phyloP scores from a whole-genome alignment of 2,797 vertebrate species.

The Neosilurus hyrtlii region DNA sequence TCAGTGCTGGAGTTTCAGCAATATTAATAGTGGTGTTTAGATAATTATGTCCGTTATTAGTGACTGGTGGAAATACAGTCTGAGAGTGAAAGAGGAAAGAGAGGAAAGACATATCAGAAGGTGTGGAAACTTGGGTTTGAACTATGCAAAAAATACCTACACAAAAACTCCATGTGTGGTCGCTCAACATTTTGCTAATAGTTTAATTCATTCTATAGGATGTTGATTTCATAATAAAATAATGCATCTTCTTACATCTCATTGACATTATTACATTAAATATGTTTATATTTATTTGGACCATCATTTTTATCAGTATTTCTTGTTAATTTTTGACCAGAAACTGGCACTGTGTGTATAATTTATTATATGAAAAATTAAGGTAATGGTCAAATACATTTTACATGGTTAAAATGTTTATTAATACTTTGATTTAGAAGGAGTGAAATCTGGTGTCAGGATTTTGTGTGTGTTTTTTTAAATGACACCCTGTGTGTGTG shows the following conservation, averaged over 20 bases:
- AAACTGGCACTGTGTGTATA: not conserved
- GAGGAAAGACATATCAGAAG: constrained; percentile 51
- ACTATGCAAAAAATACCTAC: constrained; percentile 27
- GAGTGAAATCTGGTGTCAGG: too few species aligned
- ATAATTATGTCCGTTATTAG: constrained; percentile 61
- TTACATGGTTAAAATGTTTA: not conserved
- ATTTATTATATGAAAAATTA: not conserved
- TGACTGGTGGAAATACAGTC: constrained; percentile 57
- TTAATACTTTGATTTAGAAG: too few species aligned
- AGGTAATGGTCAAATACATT: not conserved
- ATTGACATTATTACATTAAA: not conserved
- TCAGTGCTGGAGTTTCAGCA: constrained; percentile 52
- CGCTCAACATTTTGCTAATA: not conserved
- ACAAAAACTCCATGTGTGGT: constrained; percentile 17
- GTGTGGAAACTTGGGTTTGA: constrained; percentile 45
- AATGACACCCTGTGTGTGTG: too few species aligned
- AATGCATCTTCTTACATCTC: not conserved
- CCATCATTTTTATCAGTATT: not conserved
- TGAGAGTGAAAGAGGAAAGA: constrained; percentile 47
- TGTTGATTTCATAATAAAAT: not conserved
- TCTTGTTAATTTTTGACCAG: not conserved
- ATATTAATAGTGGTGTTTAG: constrained; percentile 59
- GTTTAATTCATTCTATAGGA: not conserved
- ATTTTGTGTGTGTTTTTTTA: too few species aligned
- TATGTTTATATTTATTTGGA: not conserved